Conservation (phyloP, 37 sponge, comb jelly and placozoan genomes). For the Petrosia ficiformis region DNA sequence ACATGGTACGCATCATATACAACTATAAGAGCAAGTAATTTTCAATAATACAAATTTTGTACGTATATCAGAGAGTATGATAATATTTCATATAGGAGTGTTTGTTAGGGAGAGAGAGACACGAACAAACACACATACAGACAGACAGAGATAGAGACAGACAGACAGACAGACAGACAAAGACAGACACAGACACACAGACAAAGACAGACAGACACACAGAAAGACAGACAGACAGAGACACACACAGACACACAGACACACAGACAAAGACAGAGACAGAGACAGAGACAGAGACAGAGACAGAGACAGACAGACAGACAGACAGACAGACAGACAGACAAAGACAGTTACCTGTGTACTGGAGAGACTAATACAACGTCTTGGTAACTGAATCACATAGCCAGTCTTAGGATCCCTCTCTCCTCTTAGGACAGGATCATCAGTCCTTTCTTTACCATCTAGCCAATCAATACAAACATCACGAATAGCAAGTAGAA, state of each 20-base stretch:
- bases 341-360: slow-evolving; percentile 51
- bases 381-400: slow-evolving; percentile 75
- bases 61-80: no score
- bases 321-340: slow-evolving; percentile 26
- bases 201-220: no score
- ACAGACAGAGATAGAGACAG: no score
- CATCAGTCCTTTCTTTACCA: slow-evolving; percentile 82
- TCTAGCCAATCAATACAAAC: slow-evolving; percentile 97
- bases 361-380: slow-evolving; percentile 62
- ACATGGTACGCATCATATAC: slow-evolving; percentile 96
- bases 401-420: slow-evolving; percentile 93
- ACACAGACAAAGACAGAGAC: no score
- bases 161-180: no score
- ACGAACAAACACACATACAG: no score
- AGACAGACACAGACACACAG: no score
- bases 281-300: slow-evolving; percentile 1
- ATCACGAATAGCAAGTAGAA: slow-evolving; percentile 89
- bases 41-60: no score
- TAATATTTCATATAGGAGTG: no score
- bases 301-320: slow-evolving; percentile 8
- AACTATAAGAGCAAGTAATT: slow-evolving; percentile 51
- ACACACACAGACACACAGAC: no score
- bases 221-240: no score
- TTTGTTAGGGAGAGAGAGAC: no score
- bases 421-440: slow-evolving; percentile 93